Conservation (phyloP, 2,797 vertebrate species). For the Ctenosaura bakeri region DNA sequence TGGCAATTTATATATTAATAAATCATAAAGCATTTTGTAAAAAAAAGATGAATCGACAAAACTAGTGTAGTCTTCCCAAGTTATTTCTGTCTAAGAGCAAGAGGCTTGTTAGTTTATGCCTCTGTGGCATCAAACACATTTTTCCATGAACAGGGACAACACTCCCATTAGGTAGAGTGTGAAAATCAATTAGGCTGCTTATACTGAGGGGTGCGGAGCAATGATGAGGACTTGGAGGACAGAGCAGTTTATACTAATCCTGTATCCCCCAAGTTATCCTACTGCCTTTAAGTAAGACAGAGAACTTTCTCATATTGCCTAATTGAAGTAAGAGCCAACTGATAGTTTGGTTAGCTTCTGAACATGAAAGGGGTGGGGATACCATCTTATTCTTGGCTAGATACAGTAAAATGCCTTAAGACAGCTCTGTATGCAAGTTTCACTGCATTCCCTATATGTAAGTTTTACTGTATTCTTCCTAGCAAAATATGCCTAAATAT, state of each 20-base stretch:
- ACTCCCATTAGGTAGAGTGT: neutral
- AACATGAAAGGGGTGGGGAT: neutral
- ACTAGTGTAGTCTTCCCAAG: neutral
- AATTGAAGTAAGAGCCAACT: neutral
- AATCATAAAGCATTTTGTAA: conserved; percentile 9
- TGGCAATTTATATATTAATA: conserved; percentile 6
- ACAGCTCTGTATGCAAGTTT: neutral
- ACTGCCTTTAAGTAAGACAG: neutral
- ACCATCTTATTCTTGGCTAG: neutral
- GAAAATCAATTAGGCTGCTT: neutral
- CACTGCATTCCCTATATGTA: neutral
- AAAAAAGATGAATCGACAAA: neutral
- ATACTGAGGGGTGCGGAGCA: neutral
- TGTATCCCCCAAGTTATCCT: neutral
- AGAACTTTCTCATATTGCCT: neutral
- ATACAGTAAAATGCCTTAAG: neutral
- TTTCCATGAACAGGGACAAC: neutral
- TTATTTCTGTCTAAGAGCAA: neutral
- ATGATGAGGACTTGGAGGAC: neutral
- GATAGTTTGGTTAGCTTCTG: neutral
- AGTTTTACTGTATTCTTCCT: neutral
- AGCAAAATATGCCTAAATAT: neutral
- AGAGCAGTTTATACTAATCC: neutral
- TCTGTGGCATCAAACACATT: neutral
- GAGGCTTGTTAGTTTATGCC: neutral